Evolutionary conservation across 2,797 vertebrate genomes (phyloP).

Genomic region (Tinamus major): DNA sequence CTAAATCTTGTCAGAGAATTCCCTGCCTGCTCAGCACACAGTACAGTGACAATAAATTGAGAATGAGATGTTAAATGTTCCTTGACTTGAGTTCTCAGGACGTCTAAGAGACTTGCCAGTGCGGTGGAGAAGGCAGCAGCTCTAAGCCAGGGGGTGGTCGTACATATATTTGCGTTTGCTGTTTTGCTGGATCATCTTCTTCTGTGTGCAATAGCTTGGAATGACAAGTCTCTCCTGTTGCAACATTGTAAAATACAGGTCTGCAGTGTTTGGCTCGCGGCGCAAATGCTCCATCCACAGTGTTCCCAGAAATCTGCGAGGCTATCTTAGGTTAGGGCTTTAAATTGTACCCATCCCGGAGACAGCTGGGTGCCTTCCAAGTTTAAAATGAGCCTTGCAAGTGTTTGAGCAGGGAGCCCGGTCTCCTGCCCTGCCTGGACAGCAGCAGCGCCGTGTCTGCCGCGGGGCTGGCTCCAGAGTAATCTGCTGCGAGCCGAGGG

Average conservation of each 20-base stretch:
- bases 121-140: not conserved
- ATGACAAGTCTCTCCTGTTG: not conserved
- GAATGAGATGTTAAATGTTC: not conserved
- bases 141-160: not conserved
- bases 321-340: constrained; percentile 48
- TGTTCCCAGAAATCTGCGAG: constrained; percentile 26
- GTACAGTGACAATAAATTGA: not conserved
- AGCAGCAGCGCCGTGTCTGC: not conserved
- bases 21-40: not conserved
- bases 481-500: not conserved
- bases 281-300: not conserved
- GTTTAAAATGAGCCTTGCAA: constrained; percentile 48
- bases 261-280: not conserved
- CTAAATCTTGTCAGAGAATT: not conserved
- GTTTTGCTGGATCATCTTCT: not conserved
- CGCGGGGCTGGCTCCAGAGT: constrained; percentile 48
- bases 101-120: not conserved
- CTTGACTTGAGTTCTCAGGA: not conserved
- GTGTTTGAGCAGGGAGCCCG: constrained; percentile 18
- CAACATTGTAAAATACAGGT: not conserved
- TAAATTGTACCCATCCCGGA: constrained; percentile 24
- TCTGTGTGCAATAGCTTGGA: not conserved
- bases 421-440: constrained; percentile 16
- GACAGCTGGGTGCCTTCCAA: constrained; percentile 50
- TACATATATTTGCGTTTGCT: not conserved